Percentiles rank a stretch among this genome's conserved stretches.
phyloP scores from a whole-genome alignment of 2,888 invertebrate species.

The Nebria brevicollis region DNA sequence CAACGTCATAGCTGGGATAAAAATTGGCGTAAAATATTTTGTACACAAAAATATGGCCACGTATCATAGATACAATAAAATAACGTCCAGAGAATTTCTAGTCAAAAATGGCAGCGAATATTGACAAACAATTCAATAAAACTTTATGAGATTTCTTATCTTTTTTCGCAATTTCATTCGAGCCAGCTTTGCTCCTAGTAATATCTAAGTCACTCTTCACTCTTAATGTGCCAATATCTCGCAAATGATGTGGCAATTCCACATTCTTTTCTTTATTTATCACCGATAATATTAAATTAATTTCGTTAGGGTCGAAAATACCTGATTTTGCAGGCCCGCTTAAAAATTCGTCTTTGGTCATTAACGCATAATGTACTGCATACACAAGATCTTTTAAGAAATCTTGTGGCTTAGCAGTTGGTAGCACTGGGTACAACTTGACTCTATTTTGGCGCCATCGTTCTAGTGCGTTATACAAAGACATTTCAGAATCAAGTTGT shows the following conservation, averaged over 20 bases:
- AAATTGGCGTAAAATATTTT: background rate
- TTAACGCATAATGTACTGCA: slow-evolving; percentile 73
- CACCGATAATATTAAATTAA: slow-evolving; percentile 18
- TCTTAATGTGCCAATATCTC: background rate
- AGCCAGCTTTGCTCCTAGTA: background rate
- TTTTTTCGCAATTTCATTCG: background rate
- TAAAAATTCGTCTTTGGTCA: slow-evolving; percentile 72
- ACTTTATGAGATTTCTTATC: slow-evolving; percentile 2
- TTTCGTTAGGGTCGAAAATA: slow-evolving; percentile 51
- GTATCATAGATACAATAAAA: background rate
- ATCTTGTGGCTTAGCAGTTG: slow-evolving; percentile 63
- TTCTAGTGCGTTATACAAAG: slow-evolving; percentile 62
- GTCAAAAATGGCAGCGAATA: slow-evolving; percentile 7
- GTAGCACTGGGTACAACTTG: slow-evolving; percentile 62
- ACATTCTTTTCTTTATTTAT: background rate
- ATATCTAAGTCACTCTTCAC: background rate
- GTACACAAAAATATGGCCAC: background rate
- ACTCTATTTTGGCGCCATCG: slow-evolving; percentile 65
- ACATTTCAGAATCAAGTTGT: slow-evolving; percentile 70
- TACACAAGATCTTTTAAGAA: slow-evolving; percentile 68
- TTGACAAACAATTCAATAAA: slow-evolving; percentile 2
- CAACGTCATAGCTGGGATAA: background rate
- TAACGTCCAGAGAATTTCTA: slow-evolving; percentile 59
- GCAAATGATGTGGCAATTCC: background rate
- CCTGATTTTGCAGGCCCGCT: slow-evolving; percentile 62